Percentiles rank a stretch among this genome's conserved stretches.
Evolutionary conservation across 2,797 vertebrate species (phyloP).

Genomic region (Hozukius guyotensis): DNA sequence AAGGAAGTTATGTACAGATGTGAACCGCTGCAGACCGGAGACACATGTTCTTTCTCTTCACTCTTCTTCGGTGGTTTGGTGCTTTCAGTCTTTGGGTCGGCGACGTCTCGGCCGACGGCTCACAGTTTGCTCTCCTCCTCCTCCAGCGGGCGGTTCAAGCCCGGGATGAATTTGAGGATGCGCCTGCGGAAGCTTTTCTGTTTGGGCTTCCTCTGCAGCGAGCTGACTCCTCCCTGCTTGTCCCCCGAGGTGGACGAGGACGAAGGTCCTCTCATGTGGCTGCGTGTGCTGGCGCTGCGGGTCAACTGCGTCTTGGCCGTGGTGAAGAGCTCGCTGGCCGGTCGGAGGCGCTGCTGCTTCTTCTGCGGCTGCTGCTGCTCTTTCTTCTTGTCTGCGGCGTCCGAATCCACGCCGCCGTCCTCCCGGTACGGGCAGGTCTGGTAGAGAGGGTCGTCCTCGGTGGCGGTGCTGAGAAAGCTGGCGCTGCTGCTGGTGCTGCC

Average conservation of each 20-base stretch:
- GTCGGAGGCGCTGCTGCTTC: conserved; percentile 63
- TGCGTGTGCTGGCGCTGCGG: conserved; percentile 90
- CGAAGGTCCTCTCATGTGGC: conserved; percentile 72
- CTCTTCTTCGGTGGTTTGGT: conserved; percentile 57
- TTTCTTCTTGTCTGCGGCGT: conserved; percentile 2
- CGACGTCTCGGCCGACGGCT: neutral
- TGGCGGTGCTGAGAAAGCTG: conserved; percentile 79
- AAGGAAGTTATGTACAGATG: conserved; percentile 63
- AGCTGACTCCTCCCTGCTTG: conserved; percentile 73
- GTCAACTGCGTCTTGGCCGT: conserved; percentile 80
- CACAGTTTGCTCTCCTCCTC: conserved; percentile 97
- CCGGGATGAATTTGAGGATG: conserved; percentile 95
- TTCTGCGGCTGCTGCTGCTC: conserved; percentile 17
- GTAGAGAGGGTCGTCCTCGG: conserved; percentile 89
- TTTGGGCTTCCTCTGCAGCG: conserved; percentile 86
- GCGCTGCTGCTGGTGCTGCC: conserved; percentile 85
- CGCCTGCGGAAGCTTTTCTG: conserved; percentile 91
- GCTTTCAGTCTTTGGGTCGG: conserved; percentile 52
- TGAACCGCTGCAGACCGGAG: conserved; percentile 27
- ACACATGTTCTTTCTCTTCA: conserved; percentile 23
- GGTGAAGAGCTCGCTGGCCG: conserved; percentile 80
- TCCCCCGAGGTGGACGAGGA: conserved; percentile 66
- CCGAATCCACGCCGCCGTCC: conserved; percentile 55
- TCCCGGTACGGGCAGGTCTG: conserved; percentile 89
- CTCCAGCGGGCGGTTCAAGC: conserved; percentile 92